A percentile compares a stretch with the other conserved stretches of the same genome.
These are phyloP conservation scores for Leptobrachium leishanense DNA, from an alignment of 2,113 vertebrate genomes.

Conservation along the genomic window DNA sequence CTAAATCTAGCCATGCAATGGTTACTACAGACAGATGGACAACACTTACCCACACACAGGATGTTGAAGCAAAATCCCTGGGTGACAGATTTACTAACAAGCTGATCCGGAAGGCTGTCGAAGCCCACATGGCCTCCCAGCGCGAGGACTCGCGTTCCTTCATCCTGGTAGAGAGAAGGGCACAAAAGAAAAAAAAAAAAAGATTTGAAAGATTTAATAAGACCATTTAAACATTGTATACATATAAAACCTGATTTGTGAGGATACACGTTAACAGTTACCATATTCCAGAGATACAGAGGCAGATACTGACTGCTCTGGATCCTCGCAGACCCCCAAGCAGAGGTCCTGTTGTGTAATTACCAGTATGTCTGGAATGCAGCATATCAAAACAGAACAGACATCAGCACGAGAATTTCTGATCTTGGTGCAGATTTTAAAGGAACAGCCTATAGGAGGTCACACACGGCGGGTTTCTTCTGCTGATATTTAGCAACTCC, in stretches of 20 bases:
- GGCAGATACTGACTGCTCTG: neutral
- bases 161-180: conserved; percentile 69
- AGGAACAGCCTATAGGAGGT: neutral
- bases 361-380: neutral
- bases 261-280: neutral
- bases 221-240: no score
- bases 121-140: conserved; percentile 95
- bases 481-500: no score
- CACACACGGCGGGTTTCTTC: no score
- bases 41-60: conserved; percentile 92
- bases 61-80: conserved; percentile 99
- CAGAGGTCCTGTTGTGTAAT: neutral
- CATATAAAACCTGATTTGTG: no score
- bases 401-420: neutral
- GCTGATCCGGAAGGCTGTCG: conserved; percentile 94
- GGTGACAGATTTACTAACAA: conserved; percentile 97
- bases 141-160: conserved; percentile 85
- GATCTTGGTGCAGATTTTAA: neutral
- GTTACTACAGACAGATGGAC: no score
- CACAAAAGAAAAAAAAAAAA: neutral
- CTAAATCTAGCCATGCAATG: no score
- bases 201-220: no score
- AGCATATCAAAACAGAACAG: conserved; percentile 28
- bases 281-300: neutral
- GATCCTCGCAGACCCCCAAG: rapidly evolving